Evolutionary conservation across 2,888 invertebrate species (phyloP).

Genomic region (Drosophila leonis): DNA sequence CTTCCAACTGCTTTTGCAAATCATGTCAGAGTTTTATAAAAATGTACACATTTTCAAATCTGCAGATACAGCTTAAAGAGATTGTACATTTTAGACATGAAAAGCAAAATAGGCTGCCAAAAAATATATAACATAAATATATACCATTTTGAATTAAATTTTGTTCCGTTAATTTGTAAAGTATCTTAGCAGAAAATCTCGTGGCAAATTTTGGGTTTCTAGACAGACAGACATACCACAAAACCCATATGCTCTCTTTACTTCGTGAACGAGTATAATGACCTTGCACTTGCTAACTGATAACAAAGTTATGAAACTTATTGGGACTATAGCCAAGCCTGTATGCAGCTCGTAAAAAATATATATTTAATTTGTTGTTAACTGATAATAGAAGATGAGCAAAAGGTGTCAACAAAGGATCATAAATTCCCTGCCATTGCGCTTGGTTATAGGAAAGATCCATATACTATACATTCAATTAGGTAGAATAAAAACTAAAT

Average conservation of each 20-base stretch:
- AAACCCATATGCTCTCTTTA: not conserved
- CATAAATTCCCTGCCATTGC: not conserved
- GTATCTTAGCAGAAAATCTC: too few species aligned
- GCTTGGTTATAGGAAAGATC: not conserved
- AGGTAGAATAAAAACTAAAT: not conserved
- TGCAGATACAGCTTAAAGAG: too few species aligned
- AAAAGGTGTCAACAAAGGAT: not conserved
- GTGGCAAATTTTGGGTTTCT: too few species aligned
- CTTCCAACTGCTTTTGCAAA: too few species aligned
- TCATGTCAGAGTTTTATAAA: too few species aligned
- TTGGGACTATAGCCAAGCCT: not conserved
- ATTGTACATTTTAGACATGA: too few species aligned
- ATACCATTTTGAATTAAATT: too few species aligned
- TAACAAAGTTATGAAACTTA: not conserved
- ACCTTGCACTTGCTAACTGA: not conserved
- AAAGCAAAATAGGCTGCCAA: too few species aligned
- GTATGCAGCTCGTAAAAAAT: not conserved
- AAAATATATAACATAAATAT: too few species aligned
- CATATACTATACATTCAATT: not conserved
- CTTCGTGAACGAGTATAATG: not conserved
- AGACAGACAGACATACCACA: too few species aligned
- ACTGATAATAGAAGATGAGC: not conserved
- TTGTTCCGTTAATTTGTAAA: too few species aligned
- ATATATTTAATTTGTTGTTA: not conserved
- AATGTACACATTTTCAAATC: too few species aligned